Base-by-base conservation (phyloP, 2,888 invertebrate species). In the Julus scandinavius region DNA sequence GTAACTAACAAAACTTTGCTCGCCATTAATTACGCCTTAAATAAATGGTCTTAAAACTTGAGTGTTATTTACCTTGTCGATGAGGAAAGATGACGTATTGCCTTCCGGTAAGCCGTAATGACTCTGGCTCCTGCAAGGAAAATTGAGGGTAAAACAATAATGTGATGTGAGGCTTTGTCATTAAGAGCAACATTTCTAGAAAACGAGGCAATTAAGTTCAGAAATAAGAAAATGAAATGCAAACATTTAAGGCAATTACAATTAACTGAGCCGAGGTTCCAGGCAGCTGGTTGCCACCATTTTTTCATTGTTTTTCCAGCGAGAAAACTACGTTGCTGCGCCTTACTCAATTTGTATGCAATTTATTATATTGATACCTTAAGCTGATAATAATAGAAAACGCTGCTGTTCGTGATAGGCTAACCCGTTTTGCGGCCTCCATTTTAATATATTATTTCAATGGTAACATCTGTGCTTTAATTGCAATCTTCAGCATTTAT, bases 41-140 rank as follows among this genome's bases (percentile, higher is more conserved):
- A 58, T 58, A 58, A 58, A 58, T 58, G 58, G 58, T 58, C 58
- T 58, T 58, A 58, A 58, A 58, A 58, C 58, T 58, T 58, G 15
- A 58, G 17, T 58, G 58, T 58, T 58, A 58, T 58, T 58, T 58
- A 58, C 58, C 58, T 58, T 58, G 58, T 58, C 58, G 58, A 58
- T 58, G 58, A 58, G 58, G 58, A 58, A 58, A 58, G 58, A 58
- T 58, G 58, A 58, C 58, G n/a, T 58, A 58, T 58, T 58, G 58
- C 58, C 58, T 58, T 58, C 15, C 58, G 58, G 58, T 58, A 58
- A 5, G 58, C 58, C 5, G 58, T 58, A 58, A 58, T n/a, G 58
- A 58, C 58, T 58, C 17, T 45, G 58, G 58, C 58, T n/a, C 58
- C 17, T 58, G 58, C 58, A 58, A 58, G 7, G 58, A 58, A 58